Conservation (phyloP, 2,888 invertebrate species). For the Aphodius granarius region DNA sequence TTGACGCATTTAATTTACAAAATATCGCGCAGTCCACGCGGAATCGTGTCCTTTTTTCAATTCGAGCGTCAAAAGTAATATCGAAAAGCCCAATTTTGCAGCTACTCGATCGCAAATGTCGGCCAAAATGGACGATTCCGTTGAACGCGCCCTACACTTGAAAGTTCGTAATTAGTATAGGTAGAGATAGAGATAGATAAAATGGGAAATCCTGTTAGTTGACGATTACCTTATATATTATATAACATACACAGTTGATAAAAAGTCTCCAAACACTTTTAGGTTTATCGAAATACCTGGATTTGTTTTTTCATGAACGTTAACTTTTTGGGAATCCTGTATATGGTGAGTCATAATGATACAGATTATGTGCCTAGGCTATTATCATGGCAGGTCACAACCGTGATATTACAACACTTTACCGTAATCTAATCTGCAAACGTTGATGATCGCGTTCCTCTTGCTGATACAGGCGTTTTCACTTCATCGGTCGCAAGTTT, state of each 20-base stretch:
- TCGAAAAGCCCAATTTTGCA: no score
- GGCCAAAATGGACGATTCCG: no score
- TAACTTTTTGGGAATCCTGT: not conserved
- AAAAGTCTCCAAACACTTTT: not conserved
- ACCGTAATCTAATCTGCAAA: not conserved
- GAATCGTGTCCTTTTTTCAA: no score
- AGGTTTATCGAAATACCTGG: no score
- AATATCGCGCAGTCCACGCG: no score
- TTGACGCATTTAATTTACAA: no score
- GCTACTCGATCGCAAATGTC: no score
- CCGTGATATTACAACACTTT: not conserved
- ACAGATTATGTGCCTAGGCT: not conserved
- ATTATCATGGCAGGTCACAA: not conserved
- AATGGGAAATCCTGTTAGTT: not conserved
- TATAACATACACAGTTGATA: not conserved
- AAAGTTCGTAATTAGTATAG: no score
- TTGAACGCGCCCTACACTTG: no score
- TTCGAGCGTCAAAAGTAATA: no score
- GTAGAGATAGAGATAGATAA: no score
- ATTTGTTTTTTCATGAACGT: not conserved
- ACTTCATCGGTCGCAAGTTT: not conserved
- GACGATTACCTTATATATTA: not conserved
- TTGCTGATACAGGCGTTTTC: not conserved
- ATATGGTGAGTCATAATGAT: not conserved
- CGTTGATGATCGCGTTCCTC: not conserved